Evolutionary conservation across 2,113 vertebrate genomes (phyloP), one percentile per base, ranked within the genome.

Genomic region (Elaphurus davidianus): DNA sequence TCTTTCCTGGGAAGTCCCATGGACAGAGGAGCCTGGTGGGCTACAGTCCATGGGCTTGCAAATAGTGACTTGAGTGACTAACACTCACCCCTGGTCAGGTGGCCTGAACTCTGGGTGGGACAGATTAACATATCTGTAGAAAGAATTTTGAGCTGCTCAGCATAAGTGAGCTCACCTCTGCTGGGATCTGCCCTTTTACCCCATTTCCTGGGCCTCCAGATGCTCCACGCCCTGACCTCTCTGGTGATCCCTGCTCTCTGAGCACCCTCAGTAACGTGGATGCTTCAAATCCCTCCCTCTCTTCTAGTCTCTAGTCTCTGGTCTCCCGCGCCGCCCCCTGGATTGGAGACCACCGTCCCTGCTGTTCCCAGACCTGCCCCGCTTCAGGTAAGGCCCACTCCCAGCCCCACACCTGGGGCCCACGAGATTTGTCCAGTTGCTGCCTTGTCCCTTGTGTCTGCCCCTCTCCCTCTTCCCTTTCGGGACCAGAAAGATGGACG

Each of bases 281-380:
- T 36, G 1, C 15, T 45, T 55, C n/a, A 59, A 25, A 87, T 12
- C 50, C 54, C 15, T 36, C 30, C 13, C 14, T 59, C 52, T 27
- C 30, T 10, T 5, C 52, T 10, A 5, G 79, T 12, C 91, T n/a
- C 54, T 83, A 8, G 79, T 13, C 91, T n/a, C 54, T 83, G 55
- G 82, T 30, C 64, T 59, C 82, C 9, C 2, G 47, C 0, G 14
- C 17, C 33, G 30, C 50, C 54, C 36, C 6, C 45, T 16, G 3
- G 14, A 14, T 9, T 21, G 92, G 25, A 57, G 27, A 50, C 43
- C 23, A 16, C 59, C 28, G 28, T 59, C 8, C 2, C 2, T 11
- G 15, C 21, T 11, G 2, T 5, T 60, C 28, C 79, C 17, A 1
- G 1, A 6, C 12, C 9, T 21, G 6, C 6, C 6, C 57, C 25